phyloP scores from a whole-genome alignment of 2,888 invertebrate genomes.

The Epinotia nisella region DNA sequence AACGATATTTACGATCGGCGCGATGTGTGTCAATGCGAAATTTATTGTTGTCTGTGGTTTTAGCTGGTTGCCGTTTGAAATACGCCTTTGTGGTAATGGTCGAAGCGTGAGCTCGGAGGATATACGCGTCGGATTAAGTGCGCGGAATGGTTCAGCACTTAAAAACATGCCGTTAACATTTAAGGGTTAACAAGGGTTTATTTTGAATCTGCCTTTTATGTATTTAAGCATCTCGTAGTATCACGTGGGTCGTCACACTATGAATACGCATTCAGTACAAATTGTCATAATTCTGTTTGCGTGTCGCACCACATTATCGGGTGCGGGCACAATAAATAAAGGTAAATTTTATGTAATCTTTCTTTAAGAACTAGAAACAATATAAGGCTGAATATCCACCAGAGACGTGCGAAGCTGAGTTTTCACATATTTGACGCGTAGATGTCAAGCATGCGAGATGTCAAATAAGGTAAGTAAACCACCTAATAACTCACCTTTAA shows the following conservation, averaged over 20 bases:
- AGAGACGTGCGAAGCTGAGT: too few species aligned
- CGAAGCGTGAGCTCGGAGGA: not conserved
- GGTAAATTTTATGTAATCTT: too few species aligned
- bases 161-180: conserved; percentile 5
- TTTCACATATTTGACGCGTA: too few species aligned
- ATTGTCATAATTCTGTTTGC: too few species aligned
- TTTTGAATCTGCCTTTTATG: not conserved
- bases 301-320: too few species aligned
- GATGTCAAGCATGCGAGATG: too few species aligned
- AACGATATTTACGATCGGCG: conserved; percentile 71
- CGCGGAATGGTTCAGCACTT: conserved; percentile 14
- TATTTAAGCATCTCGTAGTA: not conserved
- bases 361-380: too few species aligned
- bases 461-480: too few species aligned
- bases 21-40: conserved; percentile 82
- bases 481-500: too few species aligned
- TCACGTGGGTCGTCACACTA: not conserved
- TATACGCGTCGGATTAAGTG: conserved; percentile 9
- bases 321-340: too few species aligned
- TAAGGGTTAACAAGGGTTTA: not conserved
- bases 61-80: conserved; percentile 68
- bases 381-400: too few species aligned
- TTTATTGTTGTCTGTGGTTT: conserved; percentile 75
- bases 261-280: too few species aligned
- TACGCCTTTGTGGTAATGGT: conserved; percentile 65